These are phyloP conservation scores for Euwallacea fornicatus DNA, from an alignment of 1,140 invertebrate species.

Conservation along the genomic window DNA sequence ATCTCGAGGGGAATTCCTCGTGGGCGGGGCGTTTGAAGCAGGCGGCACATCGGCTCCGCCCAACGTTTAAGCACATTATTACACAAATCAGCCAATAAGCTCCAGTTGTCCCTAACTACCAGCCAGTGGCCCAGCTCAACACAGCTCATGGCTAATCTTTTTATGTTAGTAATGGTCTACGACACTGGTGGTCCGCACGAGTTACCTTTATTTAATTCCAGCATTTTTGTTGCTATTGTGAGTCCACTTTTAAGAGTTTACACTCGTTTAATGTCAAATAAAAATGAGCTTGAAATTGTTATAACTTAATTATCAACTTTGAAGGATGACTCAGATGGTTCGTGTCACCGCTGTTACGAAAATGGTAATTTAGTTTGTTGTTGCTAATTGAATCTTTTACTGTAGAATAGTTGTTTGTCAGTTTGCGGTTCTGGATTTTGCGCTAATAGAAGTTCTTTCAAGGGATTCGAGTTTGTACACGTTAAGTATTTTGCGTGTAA, in stretches of 20 bases:
- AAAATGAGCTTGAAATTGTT: constrained; percentile 50
- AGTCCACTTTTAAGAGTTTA: constrained; percentile 49
- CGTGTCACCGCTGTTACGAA: not conserved
- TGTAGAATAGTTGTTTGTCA: no score
- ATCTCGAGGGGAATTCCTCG: constrained; percentile 21
- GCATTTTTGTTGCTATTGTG: constrained; percentile 49
- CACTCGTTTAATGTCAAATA: constrained; percentile 50
- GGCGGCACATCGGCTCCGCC: constrained; percentile 28
- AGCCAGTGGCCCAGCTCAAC: constrained; percentile 30
- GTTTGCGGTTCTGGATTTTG: no score
- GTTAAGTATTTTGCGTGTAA: no score
- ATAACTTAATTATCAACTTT: constrained; percentile 50
- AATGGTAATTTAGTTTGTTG: not conserved
- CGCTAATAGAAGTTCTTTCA: no score
- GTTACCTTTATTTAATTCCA: constrained; percentile 45
- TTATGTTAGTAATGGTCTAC: not conserved
- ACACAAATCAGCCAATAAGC: constrained; percentile 43
- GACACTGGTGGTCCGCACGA: constrained; percentile 31
- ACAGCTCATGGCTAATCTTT: not conserved
- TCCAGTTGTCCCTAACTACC: constrained; percentile 39
- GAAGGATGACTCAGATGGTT: constrained; percentile 9
- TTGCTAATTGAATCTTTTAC: not conserved
- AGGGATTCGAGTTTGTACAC: no score
- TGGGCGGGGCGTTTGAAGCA: constrained; percentile 25
- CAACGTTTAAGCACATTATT: constrained; percentile 37